Evolutionary conservation across 2,113 vertebrate genomes (phyloP).

Genomic region (Myrmophylax atrothorax): DNA sequence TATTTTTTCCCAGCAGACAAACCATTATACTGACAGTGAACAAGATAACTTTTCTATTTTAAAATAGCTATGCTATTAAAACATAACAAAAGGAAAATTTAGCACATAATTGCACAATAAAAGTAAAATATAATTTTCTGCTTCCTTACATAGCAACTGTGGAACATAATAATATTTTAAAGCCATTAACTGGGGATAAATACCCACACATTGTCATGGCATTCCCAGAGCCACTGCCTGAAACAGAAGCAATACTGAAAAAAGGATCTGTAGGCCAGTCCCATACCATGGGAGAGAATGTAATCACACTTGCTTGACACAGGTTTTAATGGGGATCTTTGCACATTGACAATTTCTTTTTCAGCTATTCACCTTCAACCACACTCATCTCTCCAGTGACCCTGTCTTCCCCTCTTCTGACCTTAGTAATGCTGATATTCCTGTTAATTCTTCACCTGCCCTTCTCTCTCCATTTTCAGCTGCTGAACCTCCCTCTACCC

Average conservation of each 20-base stretch:
- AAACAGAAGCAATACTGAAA: not conserved
- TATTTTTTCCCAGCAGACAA: conserved; percentile 12
- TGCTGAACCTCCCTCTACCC: not conserved
- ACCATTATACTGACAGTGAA: not conserved
- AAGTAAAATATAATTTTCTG: conserved; percentile 37
- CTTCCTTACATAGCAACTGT: not conserved
- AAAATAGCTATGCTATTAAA: conserved; percentile 39
- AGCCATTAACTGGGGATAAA: conserved; percentile 20
- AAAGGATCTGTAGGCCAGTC: not conserved
- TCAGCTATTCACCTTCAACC: not conserved
- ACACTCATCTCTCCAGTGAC: not conserved
- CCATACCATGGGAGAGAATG: not conserved
- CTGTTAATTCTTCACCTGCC: not conserved
- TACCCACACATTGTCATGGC: not conserved
- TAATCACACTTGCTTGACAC: not conserved
- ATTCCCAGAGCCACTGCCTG: not conserved
- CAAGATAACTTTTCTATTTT: not conserved
- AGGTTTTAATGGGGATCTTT: not conserved
- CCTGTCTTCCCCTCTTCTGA: not conserved
- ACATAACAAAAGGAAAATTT: not conserved
- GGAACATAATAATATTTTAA: not conserved
- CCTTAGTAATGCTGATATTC: not conserved
- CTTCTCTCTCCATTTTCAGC: not conserved
- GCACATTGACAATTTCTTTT: not conserved
- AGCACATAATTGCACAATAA: not conserved